Percentiles rank a stretch among this genome's conserved stretches.
These are phyloP conservation scores for Meganola albula DNA, from an alignment of 2,888 invertebrate genomes.

Conservation along the genomic window DNA sequence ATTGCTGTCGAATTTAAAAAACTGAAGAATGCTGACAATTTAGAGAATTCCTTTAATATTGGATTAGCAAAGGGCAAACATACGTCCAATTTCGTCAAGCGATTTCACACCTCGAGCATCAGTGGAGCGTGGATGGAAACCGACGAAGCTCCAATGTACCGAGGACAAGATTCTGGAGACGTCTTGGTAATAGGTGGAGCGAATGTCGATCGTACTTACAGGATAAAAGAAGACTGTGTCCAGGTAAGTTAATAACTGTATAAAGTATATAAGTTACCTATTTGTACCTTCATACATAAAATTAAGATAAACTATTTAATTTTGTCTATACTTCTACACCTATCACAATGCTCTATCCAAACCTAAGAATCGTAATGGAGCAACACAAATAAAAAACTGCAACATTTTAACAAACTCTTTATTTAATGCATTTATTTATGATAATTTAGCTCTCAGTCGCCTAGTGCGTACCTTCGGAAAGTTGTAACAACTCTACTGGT, in stretches of 20 bases:
- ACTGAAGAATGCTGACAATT: conserved; percentile 47
- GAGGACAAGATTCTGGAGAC: conserved; percentile 32
- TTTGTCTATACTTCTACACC: too few species aligned
- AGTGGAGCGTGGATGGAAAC: conserved; percentile 10
- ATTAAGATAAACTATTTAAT: too few species aligned
- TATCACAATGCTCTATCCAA: too few species aligned
- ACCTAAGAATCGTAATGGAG: too few species aligned
- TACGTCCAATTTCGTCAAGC: conserved; percentile 34
- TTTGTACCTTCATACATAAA: too few species aligned
- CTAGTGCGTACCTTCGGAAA: conserved; percentile 78
- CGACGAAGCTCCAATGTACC: conserved; percentile 31
- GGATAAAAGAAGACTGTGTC: conserved; percentile 78
- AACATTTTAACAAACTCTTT: conserved; percentile 72
- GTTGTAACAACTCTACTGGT: conserved; percentile 71
- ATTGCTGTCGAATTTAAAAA: conserved; percentile 83
- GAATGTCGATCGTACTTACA: conserved; percentile 84
- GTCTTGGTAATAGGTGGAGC: conserved; percentile 88
- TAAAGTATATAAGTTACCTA: too few species aligned
- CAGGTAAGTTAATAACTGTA: conserved; percentile 80
- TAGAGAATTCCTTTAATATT: conserved; percentile 43
- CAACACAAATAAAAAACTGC: conserved; percentile 40
- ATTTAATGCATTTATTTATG: conserved; percentile 76
- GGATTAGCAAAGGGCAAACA: conserved; percentile 32
- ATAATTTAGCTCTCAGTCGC: conserved; percentile 78
- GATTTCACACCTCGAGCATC: conserved; percentile 48